These are phyloP conservation scores for Napeogenes sylphis DNA, from an alignment of 2,888 invertebrate genomes.

Conservation along the genomic window DNA sequence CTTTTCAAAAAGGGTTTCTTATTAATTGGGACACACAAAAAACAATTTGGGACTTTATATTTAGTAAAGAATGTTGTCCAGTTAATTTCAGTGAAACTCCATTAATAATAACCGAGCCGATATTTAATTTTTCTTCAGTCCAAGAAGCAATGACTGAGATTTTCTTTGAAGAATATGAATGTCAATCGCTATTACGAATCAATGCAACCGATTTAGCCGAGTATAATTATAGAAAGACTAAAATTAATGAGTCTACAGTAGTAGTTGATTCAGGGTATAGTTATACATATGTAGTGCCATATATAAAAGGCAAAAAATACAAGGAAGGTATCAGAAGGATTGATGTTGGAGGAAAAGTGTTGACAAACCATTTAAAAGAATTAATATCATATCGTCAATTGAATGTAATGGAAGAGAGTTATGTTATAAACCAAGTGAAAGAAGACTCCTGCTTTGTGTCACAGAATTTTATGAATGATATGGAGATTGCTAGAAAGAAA, in stretches of 20 bases:
- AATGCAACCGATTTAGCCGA: slow-evolving; percentile 90
- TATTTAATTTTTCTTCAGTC: slow-evolving; percentile 93
- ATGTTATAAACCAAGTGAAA: slow-evolving; percentile 98
- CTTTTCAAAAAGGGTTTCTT: slow-evolving; percentile 96
- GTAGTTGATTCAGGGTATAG: slow-evolving; percentile 97
- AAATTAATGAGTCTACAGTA: slow-evolving; percentile 82
- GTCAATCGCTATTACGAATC: slow-evolving; percentile 86
- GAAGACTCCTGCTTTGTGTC: slow-evolving; percentile 98
- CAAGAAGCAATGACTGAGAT: slow-evolving; percentile 97
- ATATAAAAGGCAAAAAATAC: slow-evolving; percentile 85
- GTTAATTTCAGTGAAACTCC: slow-evolving; percentile 87
- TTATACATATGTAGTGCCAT: slow-evolving; percentile 96
- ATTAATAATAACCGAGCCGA: slow-evolving; percentile 94
- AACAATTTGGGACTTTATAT: slow-evolving; percentile 96
- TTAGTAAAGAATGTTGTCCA: slow-evolving; percentile 89
- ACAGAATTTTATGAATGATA: slow-evolving; percentile 87
- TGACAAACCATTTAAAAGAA: slow-evolving; percentile 99
- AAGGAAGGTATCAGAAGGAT: slow-evolving; percentile 85
- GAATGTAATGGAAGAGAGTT: slow-evolving; percentile 99
- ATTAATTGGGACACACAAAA: slow-evolving; percentile 98
- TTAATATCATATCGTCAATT: slow-evolving; percentile 96
- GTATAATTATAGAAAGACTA: slow-evolving; percentile 78
- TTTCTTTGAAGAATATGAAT: slow-evolving; percentile 98
- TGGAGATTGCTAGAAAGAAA: slow-evolving; percentile 80
- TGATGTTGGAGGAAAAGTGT: slow-evolving; percentile 96